These are phyloP conservation scores for Myiagra hebetior DNA, from an alignment of 2,113 vertebrate genomes.

Conservation along the genomic window DNA sequence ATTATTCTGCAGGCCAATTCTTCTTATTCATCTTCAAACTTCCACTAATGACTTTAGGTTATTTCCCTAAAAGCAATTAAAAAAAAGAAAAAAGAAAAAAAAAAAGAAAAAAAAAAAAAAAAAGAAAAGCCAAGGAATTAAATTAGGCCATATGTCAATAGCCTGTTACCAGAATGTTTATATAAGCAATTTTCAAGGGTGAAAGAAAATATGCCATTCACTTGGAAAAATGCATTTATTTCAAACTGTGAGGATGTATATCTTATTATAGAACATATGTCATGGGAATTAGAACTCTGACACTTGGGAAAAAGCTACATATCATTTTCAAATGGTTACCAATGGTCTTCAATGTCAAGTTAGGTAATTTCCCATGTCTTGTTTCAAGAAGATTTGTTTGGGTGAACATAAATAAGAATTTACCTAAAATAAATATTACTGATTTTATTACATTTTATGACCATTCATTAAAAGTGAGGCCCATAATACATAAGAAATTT, in stretches of 20 bases:
- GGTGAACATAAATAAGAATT: not conserved
- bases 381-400: not conserved
- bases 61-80: not conserved
- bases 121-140: not conserved
- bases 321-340: not conserved
- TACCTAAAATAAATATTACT: not conserved
- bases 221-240: not conserved
- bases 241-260: not conserved
- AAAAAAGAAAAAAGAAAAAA: not conserved
- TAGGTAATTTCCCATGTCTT: not conserved
- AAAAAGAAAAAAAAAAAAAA: not conserved
- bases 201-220: constrained; percentile 46
- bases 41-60: not conserved
- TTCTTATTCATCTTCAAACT: not conserved
- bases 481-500: not conserved
- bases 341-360: not conserved
- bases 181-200: constrained; percentile 15
- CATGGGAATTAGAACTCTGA: not conserved
- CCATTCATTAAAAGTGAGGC: not conserved
- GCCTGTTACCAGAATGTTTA: constrained; percentile 36
- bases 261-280: constrained; percentile 31
- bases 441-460: not conserved
- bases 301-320: not conserved
- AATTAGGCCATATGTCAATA: constrained; percentile 20
- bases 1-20: not conserved